Conservation (phyloP, 2,113 vertebrate species). For the Clarias batrachus region DNA sequence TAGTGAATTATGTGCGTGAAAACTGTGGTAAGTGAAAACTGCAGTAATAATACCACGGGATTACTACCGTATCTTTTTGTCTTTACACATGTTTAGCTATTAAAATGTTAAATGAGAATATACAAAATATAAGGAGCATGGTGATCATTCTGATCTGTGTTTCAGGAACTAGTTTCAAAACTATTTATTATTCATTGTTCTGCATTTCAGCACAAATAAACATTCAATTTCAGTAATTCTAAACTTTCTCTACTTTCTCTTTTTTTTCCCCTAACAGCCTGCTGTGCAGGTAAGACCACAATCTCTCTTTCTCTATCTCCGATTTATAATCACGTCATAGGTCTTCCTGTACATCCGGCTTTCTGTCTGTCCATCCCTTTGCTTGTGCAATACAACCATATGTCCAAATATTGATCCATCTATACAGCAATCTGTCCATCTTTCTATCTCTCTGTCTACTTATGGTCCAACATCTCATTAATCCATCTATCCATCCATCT, state of each 20-base stretch:
- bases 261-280: slow-evolving; percentile 67
- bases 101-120: background rate
- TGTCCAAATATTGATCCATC: background rate
- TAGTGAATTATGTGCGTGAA: slow-evolving; percentile 75
- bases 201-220: background rate
- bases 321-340: background rate
- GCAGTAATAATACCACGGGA: no score
- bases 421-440: background rate
- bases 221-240: background rate
- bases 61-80: no score
- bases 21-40: slow-evolving; percentile 81
- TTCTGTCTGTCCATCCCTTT: no score
- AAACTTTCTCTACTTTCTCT: background rate
- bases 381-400: background rate
- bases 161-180: background rate
- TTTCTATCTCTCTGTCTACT: background rate
- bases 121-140: background rate
- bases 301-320: background rate
- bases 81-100: background rate
- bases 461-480: no score
- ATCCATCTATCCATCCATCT: background rate
- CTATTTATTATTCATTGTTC: background rate
- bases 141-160: background rate
- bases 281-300: slow-evolving; percentile 64
- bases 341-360: background rate